phyloP scores from a whole-genome alignment of 2,888 invertebrate genomes.

The Electrophaes corylata region DNA sequence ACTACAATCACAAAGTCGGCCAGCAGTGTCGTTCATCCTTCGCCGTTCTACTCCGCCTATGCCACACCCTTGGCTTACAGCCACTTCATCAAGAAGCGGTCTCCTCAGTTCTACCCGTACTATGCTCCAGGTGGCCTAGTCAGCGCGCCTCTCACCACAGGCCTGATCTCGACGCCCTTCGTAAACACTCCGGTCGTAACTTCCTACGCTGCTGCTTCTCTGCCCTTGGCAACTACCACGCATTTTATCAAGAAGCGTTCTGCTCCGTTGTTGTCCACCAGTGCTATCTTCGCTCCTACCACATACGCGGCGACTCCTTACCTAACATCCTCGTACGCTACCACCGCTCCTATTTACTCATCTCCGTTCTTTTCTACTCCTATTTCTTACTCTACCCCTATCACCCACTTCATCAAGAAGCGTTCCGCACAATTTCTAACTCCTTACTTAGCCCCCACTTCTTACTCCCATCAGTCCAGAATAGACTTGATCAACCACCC shows the following conservation, averaged over 20 bases:
- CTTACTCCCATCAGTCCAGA: slow-evolving; percentile 57
- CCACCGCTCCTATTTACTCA: slow-evolving; percentile 45
- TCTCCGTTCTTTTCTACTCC: slow-evolving; percentile 51
- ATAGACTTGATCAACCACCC: slow-evolving; percentile 49
- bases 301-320: slow-evolving; percentile 53
- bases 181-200: slow-evolving; percentile 24
- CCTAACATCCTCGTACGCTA: slow-evolving; percentile 54
- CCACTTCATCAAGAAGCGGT: slow-evolving; percentile 63
- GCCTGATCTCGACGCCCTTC: slow-evolving; percentile 35
- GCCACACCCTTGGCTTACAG: slow-evolving; percentile 54
- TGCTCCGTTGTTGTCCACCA: slow-evolving; percentile 30
- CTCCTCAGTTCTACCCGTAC: slow-evolving; percentile 41
- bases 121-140: slow-evolving; percentile 43
- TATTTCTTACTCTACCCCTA: slow-evolving; percentile 51
- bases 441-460: slow-evolving; percentile 53
- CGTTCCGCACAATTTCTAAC: slow-evolving; percentile 52
- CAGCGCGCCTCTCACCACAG: slow-evolving; percentile 31
- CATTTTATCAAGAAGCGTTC: slow-evolving; percentile 55
- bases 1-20: slow-evolving; percentile 67
- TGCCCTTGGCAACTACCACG: slow-evolving; percentile 31
- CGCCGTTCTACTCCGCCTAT: slow-evolving; percentile 55
- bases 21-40: slow-evolving; percentile 74
- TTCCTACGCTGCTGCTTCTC: slow-evolving; percentile 29
- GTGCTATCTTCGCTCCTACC: slow-evolving; percentile 39
- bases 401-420: slow-evolving; percentile 64